Percentiles rank a stretch among this genome's conserved stretches.
Evolutionary conservation across 2,113 vertebrate genomes (phyloP).

Genomic region (Otus sunia): DNA sequence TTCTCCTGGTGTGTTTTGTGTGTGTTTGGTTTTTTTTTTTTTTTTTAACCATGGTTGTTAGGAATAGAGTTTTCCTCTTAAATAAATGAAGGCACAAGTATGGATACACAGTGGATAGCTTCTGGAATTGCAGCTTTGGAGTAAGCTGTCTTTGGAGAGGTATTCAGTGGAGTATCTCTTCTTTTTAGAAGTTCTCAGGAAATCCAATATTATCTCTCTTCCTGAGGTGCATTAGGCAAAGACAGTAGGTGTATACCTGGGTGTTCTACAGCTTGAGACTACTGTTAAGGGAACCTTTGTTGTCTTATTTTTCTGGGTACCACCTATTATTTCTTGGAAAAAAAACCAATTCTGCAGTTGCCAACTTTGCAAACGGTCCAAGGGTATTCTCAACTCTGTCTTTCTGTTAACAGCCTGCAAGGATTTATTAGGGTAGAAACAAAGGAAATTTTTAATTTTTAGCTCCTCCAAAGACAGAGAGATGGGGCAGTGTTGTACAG

Average conservation of each 20-base stretch:
- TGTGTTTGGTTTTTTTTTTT: background rate
- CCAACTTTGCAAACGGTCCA: background rate
- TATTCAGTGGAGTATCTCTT: background rate
- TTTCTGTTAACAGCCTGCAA: background rate
- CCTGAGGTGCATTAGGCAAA: background rate
- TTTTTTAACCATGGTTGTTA: rapidly evolving
- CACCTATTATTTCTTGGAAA: background rate
- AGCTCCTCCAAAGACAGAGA: background rate
- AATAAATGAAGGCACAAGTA: background rate
- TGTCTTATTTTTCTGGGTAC: background rate
- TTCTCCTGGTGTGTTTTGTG: too few relatives aligned
- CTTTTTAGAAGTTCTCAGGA: background rate
- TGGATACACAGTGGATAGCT: background rate
- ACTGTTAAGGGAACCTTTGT: background rate
- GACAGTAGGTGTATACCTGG: background rate
- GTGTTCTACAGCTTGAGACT: background rate
- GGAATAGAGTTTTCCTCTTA: background rate
- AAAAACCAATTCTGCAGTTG: background rate
- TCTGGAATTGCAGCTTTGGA: background rate
- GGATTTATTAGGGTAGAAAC: background rate
- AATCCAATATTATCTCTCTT: background rate
- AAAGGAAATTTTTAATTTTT: background rate
- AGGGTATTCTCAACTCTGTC: background rate
- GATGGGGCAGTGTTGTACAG: too few relatives aligned
- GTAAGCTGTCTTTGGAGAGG: background rate